phyloP scores from a whole-genome alignment of 2,888 invertebrate genomes.

The Limnephilus lunatus region DNA sequence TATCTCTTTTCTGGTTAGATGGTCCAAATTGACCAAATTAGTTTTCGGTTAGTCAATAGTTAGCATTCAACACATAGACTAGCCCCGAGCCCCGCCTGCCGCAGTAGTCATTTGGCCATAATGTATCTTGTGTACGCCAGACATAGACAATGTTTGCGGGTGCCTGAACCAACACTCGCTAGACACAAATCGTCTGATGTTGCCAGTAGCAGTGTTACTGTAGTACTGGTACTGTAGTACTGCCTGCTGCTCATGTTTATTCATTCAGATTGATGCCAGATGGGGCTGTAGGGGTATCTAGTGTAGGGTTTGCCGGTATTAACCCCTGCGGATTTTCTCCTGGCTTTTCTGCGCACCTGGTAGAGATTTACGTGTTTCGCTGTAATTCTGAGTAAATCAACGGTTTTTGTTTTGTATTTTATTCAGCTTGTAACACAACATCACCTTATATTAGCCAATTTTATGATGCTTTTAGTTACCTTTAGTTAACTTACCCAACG shows the following conservation, averaged over 20 bases:
- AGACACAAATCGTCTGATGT: constrained; percentile 2
- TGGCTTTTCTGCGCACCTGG: neutral
- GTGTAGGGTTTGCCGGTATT: constrained; percentile 10
- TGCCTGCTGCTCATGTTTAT: constrained; percentile 39
- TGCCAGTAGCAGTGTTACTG: neutral
- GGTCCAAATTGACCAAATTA: neutral
- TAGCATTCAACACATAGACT: neutral
- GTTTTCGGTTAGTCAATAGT: neutral
- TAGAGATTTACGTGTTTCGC: neutral
- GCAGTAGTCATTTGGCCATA: constrained; percentile 2
- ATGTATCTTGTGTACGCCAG: neutral
- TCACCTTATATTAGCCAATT: neutral
- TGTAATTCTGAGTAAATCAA: neutral
- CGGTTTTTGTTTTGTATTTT: neutral
- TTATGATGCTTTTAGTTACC: neutral
- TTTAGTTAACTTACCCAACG: neutral
- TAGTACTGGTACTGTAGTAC: neutral
- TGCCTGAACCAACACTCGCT: constrained; percentile 16
- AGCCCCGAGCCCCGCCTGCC: neutral
- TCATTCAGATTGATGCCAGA: constrained; percentile 42
- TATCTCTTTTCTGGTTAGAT: neutral
- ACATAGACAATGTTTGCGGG: constrained; percentile 1
- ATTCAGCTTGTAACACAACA: neutral
- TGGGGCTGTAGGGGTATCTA: constrained; percentile 14
- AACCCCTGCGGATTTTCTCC: neutral